These are phyloP conservation scores for Pollachius pollachius DNA, from an alignment of 2,113 vertebrate species.

Conservation along the genomic window DNA sequence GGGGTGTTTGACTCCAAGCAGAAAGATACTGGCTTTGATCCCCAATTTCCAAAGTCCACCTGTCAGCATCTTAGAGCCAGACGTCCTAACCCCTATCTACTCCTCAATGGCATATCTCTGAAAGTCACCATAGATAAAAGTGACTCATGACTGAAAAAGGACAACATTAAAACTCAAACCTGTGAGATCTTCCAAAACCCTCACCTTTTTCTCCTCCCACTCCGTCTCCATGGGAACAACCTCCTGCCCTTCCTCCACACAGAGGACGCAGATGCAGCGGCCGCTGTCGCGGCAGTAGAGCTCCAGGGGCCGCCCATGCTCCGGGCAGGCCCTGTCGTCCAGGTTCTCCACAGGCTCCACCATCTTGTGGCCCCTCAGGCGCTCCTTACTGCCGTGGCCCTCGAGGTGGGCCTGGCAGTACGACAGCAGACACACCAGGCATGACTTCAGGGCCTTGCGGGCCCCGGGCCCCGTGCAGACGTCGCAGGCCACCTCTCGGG, in stretches of 20 bases:
- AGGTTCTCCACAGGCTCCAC: conserved; percentile 82
- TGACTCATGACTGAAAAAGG: not conserved
- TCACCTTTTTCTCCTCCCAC: conserved; percentile 55
- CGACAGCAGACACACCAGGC: conserved; percentile 86
- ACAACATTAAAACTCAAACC: not conserved
- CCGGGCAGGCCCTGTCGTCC: conserved; percentile 82
- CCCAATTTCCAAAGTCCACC: too few species aligned
- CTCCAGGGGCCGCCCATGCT: conserved; percentile 86
- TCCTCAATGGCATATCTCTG: too few species aligned
- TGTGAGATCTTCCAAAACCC: too few species aligned
- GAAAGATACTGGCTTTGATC: too few species aligned
- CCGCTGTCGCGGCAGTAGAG: conserved; percentile 80
- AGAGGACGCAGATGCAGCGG: conserved; percentile 85
- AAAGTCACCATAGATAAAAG: not conserved
- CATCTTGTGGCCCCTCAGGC: conserved; percentile 85
- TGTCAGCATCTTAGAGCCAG: too few species aligned
- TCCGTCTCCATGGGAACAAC: conserved; percentile 52
- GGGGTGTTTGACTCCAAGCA: too few species aligned
- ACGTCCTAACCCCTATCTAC: too few species aligned
- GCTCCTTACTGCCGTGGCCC: conserved; percentile 74
- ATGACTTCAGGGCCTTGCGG: conserved; percentile 83
- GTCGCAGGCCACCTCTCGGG: conserved; percentile 81
- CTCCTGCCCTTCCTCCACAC: conserved; percentile 59
- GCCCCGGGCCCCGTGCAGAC: conserved; percentile 79
- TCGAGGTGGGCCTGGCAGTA: conserved; percentile 85